Evolutionary conservation across 2,113 vertebrate species (phyloP), one percentile per base, ranked within the genome.

Genomic region (Parus major): DNA sequence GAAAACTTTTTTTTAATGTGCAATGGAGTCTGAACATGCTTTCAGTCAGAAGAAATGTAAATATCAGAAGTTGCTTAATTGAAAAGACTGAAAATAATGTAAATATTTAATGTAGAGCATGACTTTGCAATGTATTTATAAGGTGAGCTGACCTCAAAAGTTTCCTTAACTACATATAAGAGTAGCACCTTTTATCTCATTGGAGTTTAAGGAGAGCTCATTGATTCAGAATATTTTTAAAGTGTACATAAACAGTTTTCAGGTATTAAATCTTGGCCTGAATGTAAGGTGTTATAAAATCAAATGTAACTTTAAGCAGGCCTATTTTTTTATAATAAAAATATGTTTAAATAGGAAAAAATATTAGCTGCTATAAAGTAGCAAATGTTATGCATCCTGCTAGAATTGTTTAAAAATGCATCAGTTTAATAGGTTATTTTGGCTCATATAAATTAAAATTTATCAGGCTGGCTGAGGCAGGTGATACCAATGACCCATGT

Each of bases 61-160:
- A 95, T 96, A 97, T 77, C 75, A 90, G 90, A 80, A 95, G 75
- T 55, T 81, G 47, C 64, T 92, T 76, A 96, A 83, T 94, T 92
- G 88, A 93, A 91, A 95, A 92, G 77, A 49, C 69, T 75, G 72
- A 94, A 93, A 97, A 93, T 96, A 95, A 91, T 84, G 88, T 96
- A 95, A 97, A 93, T 96, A 96, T 95, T 97, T 94, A 92, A 96
- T 61, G 44, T 91, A 82, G 94, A 72, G 53, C 77, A 91, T 68
- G 65, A 93, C 72, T 95, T 93, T 68, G 88, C 94, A 97, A 93
- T 50, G 68, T 97, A 97, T 96, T 94, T 97, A 96, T 96, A 97
- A 94, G 92, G 95, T 96, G 95, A 96, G 83, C 77, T 96, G 95
- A 95, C 92, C 91, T 94, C 88, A 89, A 68, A 78, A 92, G 76